phyloP scores from a whole-genome alignment of 2,888 invertebrate genomes.

The Ectemnius cavifrons region DNA sequence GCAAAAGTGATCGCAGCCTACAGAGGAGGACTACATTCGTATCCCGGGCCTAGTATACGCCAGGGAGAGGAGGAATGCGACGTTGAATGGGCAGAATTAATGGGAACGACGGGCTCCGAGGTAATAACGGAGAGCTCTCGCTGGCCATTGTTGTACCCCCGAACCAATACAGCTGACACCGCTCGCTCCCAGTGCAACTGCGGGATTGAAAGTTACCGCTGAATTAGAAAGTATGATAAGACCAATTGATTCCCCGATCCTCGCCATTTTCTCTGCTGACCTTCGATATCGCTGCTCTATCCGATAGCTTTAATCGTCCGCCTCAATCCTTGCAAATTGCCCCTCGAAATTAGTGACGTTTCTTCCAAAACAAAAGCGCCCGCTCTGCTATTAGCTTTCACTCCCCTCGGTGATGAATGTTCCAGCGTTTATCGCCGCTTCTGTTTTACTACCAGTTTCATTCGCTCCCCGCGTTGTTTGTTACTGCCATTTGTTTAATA shows the following conservation, averaged over 20 bases:
- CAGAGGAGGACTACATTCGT: too few species aligned
- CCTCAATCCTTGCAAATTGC: neutral
- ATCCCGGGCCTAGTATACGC: neutral
- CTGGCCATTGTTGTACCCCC: conserved; percentile 38
- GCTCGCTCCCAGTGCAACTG: conserved; percentile 14
- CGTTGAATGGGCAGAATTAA: conserved; percentile 68
- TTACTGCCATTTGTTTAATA: too few species aligned
- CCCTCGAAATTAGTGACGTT: neutral
- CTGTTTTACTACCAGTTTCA: neutral
- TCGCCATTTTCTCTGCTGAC: too few species aligned
- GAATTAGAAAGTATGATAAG: neutral
- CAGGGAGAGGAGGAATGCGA: conserved; percentile 55
- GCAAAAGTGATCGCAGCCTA: too few species aligned
- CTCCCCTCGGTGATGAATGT: neutral
- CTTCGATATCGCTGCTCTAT: too few species aligned
- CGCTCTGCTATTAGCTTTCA: neutral
- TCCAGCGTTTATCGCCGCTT: neutral
- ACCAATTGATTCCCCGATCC: too few species aligned
- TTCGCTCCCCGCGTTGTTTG: neutral
- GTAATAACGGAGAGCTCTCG: conserved; percentile 57
- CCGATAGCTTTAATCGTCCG: too few species aligned
- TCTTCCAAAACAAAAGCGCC: neutral
- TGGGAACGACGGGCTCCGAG: conserved; percentile 59
- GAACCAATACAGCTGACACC: conserved; percentile 21
- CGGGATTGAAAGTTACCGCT: conserved; percentile 32